Percentiles rank a stretch among this genome's conserved stretches.
phyloP scores from a whole-genome alignment of 2,888 invertebrate genomes.

The Cloeon dipterum region DNA sequence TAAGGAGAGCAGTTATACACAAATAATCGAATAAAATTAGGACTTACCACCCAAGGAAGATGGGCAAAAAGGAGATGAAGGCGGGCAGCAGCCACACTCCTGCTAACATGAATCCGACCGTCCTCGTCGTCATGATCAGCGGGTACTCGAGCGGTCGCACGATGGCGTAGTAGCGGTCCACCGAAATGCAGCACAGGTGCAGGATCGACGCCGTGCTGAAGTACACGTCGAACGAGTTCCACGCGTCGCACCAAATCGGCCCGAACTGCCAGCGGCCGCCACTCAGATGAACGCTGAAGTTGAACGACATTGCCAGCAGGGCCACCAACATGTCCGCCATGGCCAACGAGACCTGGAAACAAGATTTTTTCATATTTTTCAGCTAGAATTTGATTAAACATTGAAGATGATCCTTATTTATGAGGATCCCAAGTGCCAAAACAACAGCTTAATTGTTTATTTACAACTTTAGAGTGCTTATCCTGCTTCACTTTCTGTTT shows the following conservation, averaged over 20 bases:
- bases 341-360: slow-evolving; percentile 77
- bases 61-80: slow-evolving; percentile 79
- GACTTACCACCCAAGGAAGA: slow-evolving; percentile 88
- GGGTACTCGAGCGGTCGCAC: slow-evolving; percentile 82
- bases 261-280: slow-evolving; percentile 76
- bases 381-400: too few species aligned
- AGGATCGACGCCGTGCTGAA: slow-evolving; percentile 81
- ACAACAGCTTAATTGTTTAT: too few species aligned
- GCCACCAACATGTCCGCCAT: slow-evolving; percentile 87
- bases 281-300: slow-evolving; percentile 66
- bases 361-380: too few species aligned
- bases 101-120: slow-evolving; percentile 58
- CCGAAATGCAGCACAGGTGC: slow-evolving; percentile 83
- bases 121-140: slow-evolving; percentile 59
- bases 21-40: too few species aligned
- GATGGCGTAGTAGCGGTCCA: slow-evolving; percentile 79
- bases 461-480: too few species aligned
- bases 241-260: slow-evolving; percentile 76
- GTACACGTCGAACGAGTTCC: slow-evolving; percentile 84
- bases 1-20: too few species aligned
- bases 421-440: too few species aligned
- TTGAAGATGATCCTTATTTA: too few species aligned
- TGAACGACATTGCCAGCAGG: slow-evolving; percentile 78
- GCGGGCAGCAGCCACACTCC: slow-evolving; percentile 85
- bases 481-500: too few species aligned